Evolutionary conservation across 2,888 invertebrate species (phyloP), one percentile per base, ranked within the genome.

Genomic region (Aradus depressus): DNA sequence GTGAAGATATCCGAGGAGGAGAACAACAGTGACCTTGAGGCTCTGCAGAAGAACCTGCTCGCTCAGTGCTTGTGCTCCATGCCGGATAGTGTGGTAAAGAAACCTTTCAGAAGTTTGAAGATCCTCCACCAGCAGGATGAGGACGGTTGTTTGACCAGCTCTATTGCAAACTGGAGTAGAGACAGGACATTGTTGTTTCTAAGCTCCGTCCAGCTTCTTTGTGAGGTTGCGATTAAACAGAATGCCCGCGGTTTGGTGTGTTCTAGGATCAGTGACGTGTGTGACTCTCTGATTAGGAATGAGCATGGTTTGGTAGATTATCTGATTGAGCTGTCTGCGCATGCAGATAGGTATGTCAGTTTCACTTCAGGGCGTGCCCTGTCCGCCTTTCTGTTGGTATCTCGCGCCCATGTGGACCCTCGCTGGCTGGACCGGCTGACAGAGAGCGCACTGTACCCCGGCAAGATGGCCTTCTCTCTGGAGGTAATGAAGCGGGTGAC

Each of bases 401-500:
- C 87, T 21, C 84, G 87, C 67, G 83, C 84, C 60, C 81, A 82
- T 50, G 77, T 86, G 19, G 84, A 87, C 64, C 79, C 81, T 61
- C 77, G 79, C 63, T 88, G 85, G 85, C 69, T 87, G 19, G 85
- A 85, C 61, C 59, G 59, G 41, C 53, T 65, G 12, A 78, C 82
- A 0, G 80, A 81, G 62, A 84, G 82, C 64, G 77, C 79, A 50
- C 76, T 83, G 49, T 68, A 68, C 4, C 68, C 70, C 1, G 77
- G 78, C 63, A 84, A 85, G 67, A 84, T 88, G 66, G 80, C 84
- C 62, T 88, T 88, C 66, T 84, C 84, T 57, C 70, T 90, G 60
- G 88, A 89, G 65, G 78, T 90, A 39, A 82, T 90, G 44, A 86
- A 86, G 64, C 77, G 86, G 60, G 84, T 90, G 62, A 84, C 90